Conservation (phyloP, 2,888 invertebrate genomes). For the Argyresthia albistria region DNA sequence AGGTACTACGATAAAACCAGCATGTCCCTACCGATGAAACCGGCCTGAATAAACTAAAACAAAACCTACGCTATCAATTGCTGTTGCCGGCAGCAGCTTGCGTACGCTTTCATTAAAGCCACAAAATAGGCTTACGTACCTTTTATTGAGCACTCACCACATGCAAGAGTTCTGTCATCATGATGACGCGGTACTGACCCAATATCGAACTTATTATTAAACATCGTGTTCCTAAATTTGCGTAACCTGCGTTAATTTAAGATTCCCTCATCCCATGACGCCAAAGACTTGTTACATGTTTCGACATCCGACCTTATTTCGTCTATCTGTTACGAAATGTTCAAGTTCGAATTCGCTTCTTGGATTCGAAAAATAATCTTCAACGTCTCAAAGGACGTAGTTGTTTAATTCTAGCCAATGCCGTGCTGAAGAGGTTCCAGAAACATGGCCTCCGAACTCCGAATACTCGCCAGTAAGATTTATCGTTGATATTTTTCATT, state of each 20-base stretch:
- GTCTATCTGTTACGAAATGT: constrained; percentile 48
- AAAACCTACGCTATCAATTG: too few relatives aligned
- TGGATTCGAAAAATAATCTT: not conserved
- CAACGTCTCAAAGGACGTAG: not conserved
- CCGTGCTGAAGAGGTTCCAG: too few relatives aligned
- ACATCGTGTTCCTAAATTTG: constrained; percentile 21
- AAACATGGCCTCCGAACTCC: too few relatives aligned
- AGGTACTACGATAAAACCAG: too few relatives aligned
- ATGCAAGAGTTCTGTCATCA: not conserved
- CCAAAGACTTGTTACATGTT: constrained; percentile 31
- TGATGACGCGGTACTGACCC: constrained; percentile 15
- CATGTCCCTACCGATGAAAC: too few relatives aligned
- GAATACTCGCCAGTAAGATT: too few relatives aligned
- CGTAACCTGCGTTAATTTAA: constrained; percentile 38
- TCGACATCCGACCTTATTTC: constrained; percentile 42
- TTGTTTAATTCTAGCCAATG: not conserved
- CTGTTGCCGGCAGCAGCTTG: too few relatives aligned
- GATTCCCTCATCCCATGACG: constrained; percentile 26
- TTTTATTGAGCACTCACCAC: not conserved
- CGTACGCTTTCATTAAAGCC: too few relatives aligned
- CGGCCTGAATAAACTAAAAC: too few relatives aligned
- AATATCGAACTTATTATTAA: constrained; percentile 27
- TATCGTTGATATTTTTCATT: too few relatives aligned
- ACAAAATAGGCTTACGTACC: too few relatives aligned
- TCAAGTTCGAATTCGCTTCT: constrained; percentile 2